Evolutionary conservation across 2,888 invertebrate genomes (phyloP), one percentile per base, ranked within the genome.

Genomic region (Macrophya annulata): DNA sequence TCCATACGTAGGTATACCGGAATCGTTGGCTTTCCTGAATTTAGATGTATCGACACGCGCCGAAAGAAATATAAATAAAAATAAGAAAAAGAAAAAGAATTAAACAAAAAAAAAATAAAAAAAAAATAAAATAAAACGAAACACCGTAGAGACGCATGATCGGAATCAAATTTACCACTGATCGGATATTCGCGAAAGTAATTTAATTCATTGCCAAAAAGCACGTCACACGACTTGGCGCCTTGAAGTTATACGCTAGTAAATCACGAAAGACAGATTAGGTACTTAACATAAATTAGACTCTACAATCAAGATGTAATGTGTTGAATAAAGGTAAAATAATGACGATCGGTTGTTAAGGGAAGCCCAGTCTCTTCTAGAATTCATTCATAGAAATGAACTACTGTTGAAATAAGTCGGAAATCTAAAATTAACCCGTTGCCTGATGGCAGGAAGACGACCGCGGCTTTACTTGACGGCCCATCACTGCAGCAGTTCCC

Each of bases 361-460:
- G 62, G 59, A 81, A 43, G 12, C 21, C 43, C 62, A 12, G 48
- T n/a, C 77, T 37, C 51, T 17, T n/a, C 51, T 81, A 43, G 59
- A 12, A 43, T 77, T 77, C 45, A 74, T 92, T 92, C 92, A 92
- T 91, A 91, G 91, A 91, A 92, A 91, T 91, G 91, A 92, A 92
- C 91, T 90, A 88, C 90, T 89, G 90, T 91, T 91, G 91, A 92
- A 91, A 92, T 90, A 90, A 90, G 89, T 87, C 88, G 88, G 87
- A 89, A 89, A 82, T 90, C 91, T 90, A 92, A 91, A 92, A 92
- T 91, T 92, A 91, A 91, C 90, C 89, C 90, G 90, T 89, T 89
- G 90, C 90, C 90, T 90, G 91, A 91, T 91, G 92, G 89, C 87
- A 92, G 92, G 92, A 92, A 92, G 81, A 81, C 81, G 81, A 81